phyloP scores from a whole-genome alignment of 2,888 invertebrate genomes.

The Macaria liturata region DNA sequence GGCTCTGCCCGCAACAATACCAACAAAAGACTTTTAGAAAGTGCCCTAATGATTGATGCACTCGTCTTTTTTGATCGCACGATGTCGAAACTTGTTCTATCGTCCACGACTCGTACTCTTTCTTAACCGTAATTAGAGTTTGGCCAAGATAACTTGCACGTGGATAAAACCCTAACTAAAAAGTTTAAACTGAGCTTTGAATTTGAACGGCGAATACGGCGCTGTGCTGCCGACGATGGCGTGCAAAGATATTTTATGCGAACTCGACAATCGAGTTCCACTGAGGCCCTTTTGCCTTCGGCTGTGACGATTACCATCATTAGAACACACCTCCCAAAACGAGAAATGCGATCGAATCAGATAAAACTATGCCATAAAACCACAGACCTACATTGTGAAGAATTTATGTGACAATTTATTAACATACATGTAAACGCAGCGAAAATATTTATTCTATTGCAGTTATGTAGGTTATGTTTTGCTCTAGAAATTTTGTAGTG shows the following conservation, averaged over 20 bases:
- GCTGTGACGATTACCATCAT: conserved; percentile 49
- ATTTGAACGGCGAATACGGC: too few relatives aligned
- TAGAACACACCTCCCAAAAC: conserved; percentile 27
- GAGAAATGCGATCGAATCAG: background rate
- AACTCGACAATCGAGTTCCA: conserved; percentile 9
- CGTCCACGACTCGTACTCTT: conserved; percentile 27
- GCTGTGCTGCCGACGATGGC: too few relatives aligned
- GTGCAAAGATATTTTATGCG: too few relatives aligned
- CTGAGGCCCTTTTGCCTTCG: conserved; percentile 41
- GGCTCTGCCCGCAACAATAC: conserved; percentile 40
- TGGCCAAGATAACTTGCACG: background rate
- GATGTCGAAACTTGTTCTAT: conserved; percentile 65
- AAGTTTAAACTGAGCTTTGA: too few relatives aligned
- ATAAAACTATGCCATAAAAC: conserved; percentile 3
- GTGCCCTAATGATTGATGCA: conserved; percentile 69
- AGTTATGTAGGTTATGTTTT: conserved; percentile 24
- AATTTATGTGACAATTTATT: conserved; percentile 24
- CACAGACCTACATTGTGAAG: background rate
- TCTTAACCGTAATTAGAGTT: conserved; percentile 23
- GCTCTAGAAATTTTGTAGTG: conserved; percentile 17
- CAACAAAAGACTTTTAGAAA: conserved; percentile 66
- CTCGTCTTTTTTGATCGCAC: conserved; percentile 57
- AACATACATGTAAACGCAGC: conserved; percentile 1
- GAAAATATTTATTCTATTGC: conserved; percentile 17
- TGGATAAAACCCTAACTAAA: background rate